Evolutionary conservation across 1,140 invertebrate species (phyloP).

Genomic region (Musca domestica): DNA sequence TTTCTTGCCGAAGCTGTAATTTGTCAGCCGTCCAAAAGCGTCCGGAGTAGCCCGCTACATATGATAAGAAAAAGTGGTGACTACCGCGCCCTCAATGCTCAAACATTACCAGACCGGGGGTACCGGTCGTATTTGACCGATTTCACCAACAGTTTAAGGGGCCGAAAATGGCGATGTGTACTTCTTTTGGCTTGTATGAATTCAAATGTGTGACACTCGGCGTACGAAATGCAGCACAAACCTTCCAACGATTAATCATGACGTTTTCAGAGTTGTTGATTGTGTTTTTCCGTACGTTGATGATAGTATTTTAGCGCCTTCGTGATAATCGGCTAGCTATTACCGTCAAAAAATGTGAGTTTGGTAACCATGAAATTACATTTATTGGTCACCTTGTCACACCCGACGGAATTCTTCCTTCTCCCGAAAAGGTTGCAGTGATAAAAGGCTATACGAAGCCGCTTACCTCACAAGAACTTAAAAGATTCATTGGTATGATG

Average conservation of each 20-base stretch:
- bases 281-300: conserved; percentile 51
- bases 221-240: background rate
- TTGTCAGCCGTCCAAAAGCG: background rate
- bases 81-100: background rate
- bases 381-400: conserved; percentile 24
- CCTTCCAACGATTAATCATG: conserved; percentile 26
- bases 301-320: conserved; percentile 50
- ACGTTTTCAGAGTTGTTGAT: conserved; percentile 48
- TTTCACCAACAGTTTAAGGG: background rate
- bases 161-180: no score
- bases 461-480: background rate
- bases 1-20: background rate
- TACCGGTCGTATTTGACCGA: background rate
- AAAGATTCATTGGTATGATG: background rate
- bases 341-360: conserved; percentile 38
- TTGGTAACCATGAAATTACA: conserved; percentile 32
- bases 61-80: conserved; percentile 3
- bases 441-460: background rate
- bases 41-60: background rate
- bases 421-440: background rate
- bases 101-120: background rate
- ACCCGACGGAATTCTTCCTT: background rate
- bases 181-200: no score
- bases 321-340: conserved; percentile 34
- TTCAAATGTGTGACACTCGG: background rate